These are phyloP conservation scores for Coregonus clupeaformis DNA, from an alignment of 2,113 vertebrate species.

Conservation along the genomic window DNA sequence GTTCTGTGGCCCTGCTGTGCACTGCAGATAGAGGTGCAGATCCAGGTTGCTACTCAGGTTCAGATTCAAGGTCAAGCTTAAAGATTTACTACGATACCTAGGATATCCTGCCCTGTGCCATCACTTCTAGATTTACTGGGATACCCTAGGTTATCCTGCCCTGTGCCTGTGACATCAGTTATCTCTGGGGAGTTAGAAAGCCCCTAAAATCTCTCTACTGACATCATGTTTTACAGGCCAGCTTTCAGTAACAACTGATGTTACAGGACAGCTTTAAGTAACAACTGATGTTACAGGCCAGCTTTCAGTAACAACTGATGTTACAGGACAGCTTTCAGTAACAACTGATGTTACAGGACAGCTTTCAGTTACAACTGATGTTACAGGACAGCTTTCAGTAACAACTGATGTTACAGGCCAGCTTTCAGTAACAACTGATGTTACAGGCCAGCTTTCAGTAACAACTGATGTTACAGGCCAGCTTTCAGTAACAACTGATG, in stretches of 20 bases:
- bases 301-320: no score
- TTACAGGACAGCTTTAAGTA: no score
- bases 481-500: no score
- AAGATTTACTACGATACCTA: background rate
- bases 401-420: no score
- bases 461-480: background rate
- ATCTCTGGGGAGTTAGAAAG: background rate
- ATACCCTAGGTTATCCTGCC: background rate
- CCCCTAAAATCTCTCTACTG: background rate
- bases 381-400: no score
- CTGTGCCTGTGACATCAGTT: background rate
- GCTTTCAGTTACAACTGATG: no score
- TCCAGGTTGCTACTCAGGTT: background rate
- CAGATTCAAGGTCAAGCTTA: background rate
- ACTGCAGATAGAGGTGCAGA: background rate
- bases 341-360: no score
- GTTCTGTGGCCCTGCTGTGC: background rate
- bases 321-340: no score
- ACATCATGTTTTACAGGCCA: background rate
- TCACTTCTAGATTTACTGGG: background rate
- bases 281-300: no score
- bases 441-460: no score
- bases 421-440: no score
- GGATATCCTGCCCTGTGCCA: background rate
- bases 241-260: background rate